Evolutionary conservation across 2,888 invertebrate species (phyloP), one percentile per base, ranked within the genome.

Genomic region (Hemaris fuciformis): DNA sequence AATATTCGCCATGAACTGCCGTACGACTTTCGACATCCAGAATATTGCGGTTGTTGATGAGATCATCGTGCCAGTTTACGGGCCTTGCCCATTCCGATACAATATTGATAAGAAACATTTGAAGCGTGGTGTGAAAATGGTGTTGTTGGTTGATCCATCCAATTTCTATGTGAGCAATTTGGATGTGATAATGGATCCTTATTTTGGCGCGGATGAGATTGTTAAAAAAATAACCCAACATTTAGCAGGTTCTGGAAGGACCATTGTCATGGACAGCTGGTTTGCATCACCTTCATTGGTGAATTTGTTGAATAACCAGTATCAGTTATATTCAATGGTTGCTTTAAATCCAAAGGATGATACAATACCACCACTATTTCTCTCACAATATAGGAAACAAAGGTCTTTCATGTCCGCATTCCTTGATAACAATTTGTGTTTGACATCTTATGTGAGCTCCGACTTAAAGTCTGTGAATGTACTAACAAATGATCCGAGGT

Each of bases 21-120:
- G 89, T 73, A 83, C 81, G 63, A 79, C 83, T 60, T 81, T 82
- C 65, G 82, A 85, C 34, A 78, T 88, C 46, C 82, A 82, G 38
- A 82, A 82, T 64, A 67, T 75, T 42, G 86, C 78, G 5, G 88
- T 90, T 43, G 77, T 92, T 68, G 93, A 92, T 80, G 92, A 93
- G 76, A 80, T 88, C 63, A 79, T 93, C 64, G 75, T 88, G 58
- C 89, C 89, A 43, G 84, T 89, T 69, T 84, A 83, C 65, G 91
- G 92, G 22, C 88, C 90, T 62, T 92, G 91, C 67, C 87, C 91
- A 56, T 91, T 91, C 71, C 79, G 88, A 66, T 91, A 88, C 72
- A 74, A 81, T n/a, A 85, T 89, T 64, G 77, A 83, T 69, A 88
- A 81, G 65, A 91, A 89, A 70, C 79, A 83, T 22, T 64, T 87